A percentile compares a stretch with the other conserved stretches of the same genome.
Conservation (phyloP, 2,888 invertebrate genomes). For the Metellina segmentata region DNA sequence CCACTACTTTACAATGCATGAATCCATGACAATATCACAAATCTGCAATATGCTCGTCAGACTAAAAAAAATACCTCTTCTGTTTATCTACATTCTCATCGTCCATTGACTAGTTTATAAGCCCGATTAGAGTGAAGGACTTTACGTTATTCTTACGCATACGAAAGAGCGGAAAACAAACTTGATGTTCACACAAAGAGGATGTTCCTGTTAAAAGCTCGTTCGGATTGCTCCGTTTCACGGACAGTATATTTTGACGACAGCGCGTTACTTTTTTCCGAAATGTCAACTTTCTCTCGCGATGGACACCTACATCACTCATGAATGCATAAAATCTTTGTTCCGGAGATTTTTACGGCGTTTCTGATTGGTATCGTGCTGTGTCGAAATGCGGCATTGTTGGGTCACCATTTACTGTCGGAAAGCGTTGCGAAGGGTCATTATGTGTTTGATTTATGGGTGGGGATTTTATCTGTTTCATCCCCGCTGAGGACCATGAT, state of each 20-base stretch:
- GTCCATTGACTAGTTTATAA: too few species aligned
- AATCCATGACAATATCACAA: too few species aligned
- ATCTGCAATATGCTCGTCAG: too few species aligned
- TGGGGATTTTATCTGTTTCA: background rate
- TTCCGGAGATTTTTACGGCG: conserved; percentile 24
- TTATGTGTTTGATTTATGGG: background rate
- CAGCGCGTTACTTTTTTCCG: background rate
- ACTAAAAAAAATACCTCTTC: too few species aligned
- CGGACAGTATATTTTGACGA: background rate
- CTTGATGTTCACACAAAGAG: background rate
- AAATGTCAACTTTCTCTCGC: background rate
- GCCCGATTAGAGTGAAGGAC: too few species aligned
- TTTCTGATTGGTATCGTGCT: conserved; percentile 6
- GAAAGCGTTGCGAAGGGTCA: background rate
- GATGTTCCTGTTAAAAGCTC: background rate
- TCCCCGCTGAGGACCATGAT: background rate
- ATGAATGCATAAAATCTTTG: conserved; percentile 53
- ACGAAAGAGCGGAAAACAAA: background rate
- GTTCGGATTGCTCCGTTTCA: background rate
- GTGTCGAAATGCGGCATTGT: conserved; percentile 50
- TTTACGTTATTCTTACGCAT: too few species aligned
- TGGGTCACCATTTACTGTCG: conserved; percentile 1
- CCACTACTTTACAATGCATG: too few species aligned
- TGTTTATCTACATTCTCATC: too few species aligned
- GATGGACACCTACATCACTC: background rate